Conservation (phyloP, 2,888 invertebrate species). For the Pharmacophagus antenor region DNA sequence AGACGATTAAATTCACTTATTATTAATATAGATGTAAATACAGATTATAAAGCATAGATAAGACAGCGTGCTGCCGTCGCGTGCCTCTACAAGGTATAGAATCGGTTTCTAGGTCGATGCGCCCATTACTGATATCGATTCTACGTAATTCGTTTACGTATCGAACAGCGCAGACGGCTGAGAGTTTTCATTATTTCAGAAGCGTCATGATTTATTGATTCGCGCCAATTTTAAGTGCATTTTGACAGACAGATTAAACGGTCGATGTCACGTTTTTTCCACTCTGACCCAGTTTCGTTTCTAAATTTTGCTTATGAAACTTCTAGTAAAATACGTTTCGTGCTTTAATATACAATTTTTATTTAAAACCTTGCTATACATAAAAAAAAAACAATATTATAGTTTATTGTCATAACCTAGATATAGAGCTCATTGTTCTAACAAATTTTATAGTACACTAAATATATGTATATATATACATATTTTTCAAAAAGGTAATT, state of each 20-base stretch:
- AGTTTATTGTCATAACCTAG: too few species aligned
- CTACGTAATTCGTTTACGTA: constrained; percentile 27
- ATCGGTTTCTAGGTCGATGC: constrained; percentile 38
- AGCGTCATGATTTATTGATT: neutral
- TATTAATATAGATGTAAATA: constrained; percentile 19
- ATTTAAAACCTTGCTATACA: neutral
- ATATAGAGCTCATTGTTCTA: too few species aligned
- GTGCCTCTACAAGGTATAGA: constrained; percentile 37
- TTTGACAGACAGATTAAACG: constrained; percentile 1
- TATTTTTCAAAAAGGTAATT: too few species aligned
- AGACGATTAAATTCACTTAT: constrained; percentile 2
- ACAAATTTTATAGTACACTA: too few species aligned
- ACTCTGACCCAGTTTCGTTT: neutral
- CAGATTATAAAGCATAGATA: constrained; percentile 22
- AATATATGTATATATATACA: too few species aligned
- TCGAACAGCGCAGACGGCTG: neutral
- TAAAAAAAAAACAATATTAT: neutral
- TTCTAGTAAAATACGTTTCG: neutral
- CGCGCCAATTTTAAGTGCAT: constrained; percentile 9
- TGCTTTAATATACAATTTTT: too few species aligned
- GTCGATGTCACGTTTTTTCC: neutral
- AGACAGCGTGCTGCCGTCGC: constrained; percentile 13
- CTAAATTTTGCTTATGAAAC: neutral
- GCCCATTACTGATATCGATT: constrained; percentile 30
- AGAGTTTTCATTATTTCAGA: constrained; percentile 7